phyloP scores from a whole-genome alignment of 2,113 vertebrate genomes.

The Phrynosoma platyrhinos region DNA sequence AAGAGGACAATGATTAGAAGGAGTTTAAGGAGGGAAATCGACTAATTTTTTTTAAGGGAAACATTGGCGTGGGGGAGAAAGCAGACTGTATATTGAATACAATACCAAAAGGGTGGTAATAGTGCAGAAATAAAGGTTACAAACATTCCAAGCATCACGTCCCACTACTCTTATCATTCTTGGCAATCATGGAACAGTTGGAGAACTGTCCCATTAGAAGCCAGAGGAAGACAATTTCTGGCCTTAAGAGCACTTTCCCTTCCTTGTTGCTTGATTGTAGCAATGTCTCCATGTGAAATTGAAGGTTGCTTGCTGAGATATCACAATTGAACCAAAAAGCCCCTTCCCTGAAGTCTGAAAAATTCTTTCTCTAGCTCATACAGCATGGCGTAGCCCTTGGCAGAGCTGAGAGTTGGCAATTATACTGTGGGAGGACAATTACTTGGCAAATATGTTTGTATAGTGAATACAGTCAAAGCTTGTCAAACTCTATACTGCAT shows the following conservation, averaged over 20 bases:
- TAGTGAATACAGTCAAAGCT: constrained; percentile 18
- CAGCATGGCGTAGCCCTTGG: constrained; percentile 14
- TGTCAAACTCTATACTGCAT: neutral
- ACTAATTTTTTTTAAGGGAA: neutral
- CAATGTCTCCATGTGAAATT: constrained; percentile 50
- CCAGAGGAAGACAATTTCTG: constrained; percentile 58
- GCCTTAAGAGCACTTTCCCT: constrained; percentile 57
- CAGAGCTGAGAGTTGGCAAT: constrained; percentile 8
- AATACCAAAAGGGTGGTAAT: constrained; percentile 3
- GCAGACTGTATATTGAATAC: constrained; percentile 43
- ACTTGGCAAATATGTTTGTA: neutral
- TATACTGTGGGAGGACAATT: constrained; percentile 41
- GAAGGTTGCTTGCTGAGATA: constrained; percentile 63
- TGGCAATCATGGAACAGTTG: constrained; percentile 68
- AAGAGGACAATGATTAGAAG: neutral
- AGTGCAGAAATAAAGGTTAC: constrained; percentile 5
- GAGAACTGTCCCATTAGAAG: constrained; percentile 58
- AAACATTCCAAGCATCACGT: constrained; percentile 58
- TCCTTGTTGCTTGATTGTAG: constrained; percentile 61
- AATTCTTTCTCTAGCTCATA: constrained; percentile 22
- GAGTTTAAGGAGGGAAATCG: neutral
- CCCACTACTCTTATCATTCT: constrained; percentile 59
- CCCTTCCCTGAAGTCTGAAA: constrained; percentile 11
- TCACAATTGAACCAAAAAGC: constrained; percentile 42
- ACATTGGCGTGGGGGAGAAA: neutral